These are phyloP conservation scores for Wiebesia pumilae DNA, from an alignment of 1,140 invertebrate genomes.

Conservation along the genomic window DNA sequence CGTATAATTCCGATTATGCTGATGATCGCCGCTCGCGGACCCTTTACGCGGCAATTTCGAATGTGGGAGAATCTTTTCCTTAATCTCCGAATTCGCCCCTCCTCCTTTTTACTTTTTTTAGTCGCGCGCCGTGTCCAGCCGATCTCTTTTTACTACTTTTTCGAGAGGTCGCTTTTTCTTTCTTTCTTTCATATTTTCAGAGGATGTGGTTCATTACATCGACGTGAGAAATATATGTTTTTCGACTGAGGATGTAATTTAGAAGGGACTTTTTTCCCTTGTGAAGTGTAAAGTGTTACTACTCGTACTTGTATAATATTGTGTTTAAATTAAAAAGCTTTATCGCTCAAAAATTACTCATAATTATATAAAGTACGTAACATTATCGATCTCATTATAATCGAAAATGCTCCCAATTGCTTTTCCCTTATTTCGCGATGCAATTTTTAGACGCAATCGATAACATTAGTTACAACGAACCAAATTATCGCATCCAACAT, in stretches of 20 bases:
- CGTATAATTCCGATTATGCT: slow-evolving; percentile 55
- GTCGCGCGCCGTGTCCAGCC: not conserved
- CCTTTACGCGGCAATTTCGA: slow-evolving; percentile 46
- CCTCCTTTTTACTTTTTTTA: slow-evolving; percentile 11
- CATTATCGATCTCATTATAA: slow-evolving; percentile 7
- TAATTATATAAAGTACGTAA: not conserved
- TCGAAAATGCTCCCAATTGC: not conserved
- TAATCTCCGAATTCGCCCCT: slow-evolving; percentile 43
- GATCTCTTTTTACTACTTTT: slow-evolving; percentile 1
- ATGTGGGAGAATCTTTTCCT: slow-evolving; percentile 50
- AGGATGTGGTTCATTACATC: slow-evolving; percentile 13
- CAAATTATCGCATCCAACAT: not conserved
- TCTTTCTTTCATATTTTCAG: slow-evolving; percentile 37
- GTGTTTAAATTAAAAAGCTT: slow-evolving; percentile 17
- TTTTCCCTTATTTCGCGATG: not conserved
- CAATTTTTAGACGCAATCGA: not conserved
- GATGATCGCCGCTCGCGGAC: slow-evolving; percentile 47
- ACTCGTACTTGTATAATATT: not conserved
- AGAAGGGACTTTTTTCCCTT: not conserved
- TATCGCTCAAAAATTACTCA: not conserved
- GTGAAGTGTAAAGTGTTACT: slow-evolving; percentile 21
- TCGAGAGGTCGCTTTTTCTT: not conserved
- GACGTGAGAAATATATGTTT: slow-evolving; percentile 31
- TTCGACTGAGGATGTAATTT: slow-evolving; percentile 17
- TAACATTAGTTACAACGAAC: not conserved